phyloP scores from a whole-genome alignment of 2,888 invertebrate species.

The Caenorhabditis panamensis region DNA sequence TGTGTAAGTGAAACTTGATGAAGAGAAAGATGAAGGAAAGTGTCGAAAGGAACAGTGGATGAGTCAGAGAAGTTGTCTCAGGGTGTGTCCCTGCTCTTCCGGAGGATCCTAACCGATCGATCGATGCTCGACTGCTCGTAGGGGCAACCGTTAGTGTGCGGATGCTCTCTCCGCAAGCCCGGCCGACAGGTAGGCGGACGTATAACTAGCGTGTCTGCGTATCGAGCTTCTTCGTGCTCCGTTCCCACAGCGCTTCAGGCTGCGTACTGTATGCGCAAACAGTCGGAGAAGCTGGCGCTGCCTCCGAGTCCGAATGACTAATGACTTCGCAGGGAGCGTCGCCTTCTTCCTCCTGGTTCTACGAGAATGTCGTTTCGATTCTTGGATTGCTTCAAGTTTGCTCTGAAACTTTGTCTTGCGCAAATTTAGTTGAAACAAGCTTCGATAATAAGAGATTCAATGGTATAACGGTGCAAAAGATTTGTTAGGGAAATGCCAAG shows the following conservation, averaged over 20 bases:
- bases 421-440: too few species aligned
- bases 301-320: constrained; percentile 38
- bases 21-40: constrained; percentile 12
- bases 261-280: constrained; percentile 56
- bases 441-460: too few species aligned
- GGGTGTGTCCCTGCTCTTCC: constrained; percentile 53
- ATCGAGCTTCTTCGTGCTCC: constrained; percentile 17
- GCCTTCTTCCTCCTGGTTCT: too few species aligned
- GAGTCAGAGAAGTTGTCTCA: constrained; percentile 35
- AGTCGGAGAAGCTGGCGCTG: constrained; percentile 40
- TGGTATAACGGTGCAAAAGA: too few species aligned
- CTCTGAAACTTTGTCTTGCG: too few species aligned
- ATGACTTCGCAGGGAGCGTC: constrained; percentile 37
- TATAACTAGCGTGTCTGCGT: constrained; percentile 55
- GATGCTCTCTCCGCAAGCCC: constrained; percentile 54
- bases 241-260: constrained; percentile 34
- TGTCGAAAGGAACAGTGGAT: background rate
- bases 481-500: background rate
- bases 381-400: too few species aligned
- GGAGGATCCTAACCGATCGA: constrained; percentile 47
- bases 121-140: constrained; percentile 51
- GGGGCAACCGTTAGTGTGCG: constrained; percentile 33
- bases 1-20: background rate
- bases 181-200: constrained; percentile 54
- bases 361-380: background rate